Percentiles rank a stretch among this genome's conserved stretches.
These are phyloP conservation scores for Tethea ocularis DNA, from an alignment of 2,888 invertebrate genomes.

Conservation along the genomic window DNA sequence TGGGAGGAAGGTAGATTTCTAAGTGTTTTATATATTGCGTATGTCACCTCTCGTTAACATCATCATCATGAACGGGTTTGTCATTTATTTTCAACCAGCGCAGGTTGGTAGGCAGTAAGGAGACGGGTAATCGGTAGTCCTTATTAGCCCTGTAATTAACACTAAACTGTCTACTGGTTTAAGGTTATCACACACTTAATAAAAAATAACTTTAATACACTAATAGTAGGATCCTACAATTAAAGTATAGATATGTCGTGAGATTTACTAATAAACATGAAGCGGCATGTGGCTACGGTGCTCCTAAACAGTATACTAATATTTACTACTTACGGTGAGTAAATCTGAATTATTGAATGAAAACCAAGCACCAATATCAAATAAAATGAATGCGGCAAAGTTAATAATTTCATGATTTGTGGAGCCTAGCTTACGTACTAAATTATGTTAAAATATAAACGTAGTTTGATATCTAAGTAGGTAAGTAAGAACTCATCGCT, in stretches of 20 bases:
- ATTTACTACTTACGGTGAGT: not conserved
- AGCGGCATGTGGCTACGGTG: slow-evolving; percentile 2
- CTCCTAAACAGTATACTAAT: not conserved
- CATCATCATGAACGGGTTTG: slow-evolving; percentile 42
- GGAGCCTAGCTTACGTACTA: not conserved
- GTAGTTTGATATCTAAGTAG: not conserved
- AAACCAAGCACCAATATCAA: not conserved
- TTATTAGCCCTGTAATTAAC: slow-evolving; percentile 74
- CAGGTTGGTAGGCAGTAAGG: slow-evolving; percentile 73
- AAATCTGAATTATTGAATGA: not conserved
- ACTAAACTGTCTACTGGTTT: slow-evolving; percentile 45
- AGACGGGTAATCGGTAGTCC: slow-evolving; percentile 73
- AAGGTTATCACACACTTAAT: slow-evolving; percentile 15
- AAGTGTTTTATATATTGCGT: slow-evolving; percentile 49
- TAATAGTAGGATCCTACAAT: too few relatives aligned
- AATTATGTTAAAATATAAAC: not conserved
- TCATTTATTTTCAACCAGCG: slow-evolving; percentile 65
- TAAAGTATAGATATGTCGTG: not conserved
- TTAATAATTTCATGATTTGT: not conserved
- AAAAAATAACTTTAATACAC: slow-evolving; percentile 6
- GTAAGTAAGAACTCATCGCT: not conserved
- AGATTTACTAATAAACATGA: not conserved
- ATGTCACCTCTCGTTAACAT: slow-evolving; percentile 64
- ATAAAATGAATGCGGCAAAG: not conserved
- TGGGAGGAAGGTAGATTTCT: slow-evolving; percentile 44